phyloP scores from a whole-genome alignment of 2,797 vertebrate genomes.

The Pempheris klunzingeri region DNA sequence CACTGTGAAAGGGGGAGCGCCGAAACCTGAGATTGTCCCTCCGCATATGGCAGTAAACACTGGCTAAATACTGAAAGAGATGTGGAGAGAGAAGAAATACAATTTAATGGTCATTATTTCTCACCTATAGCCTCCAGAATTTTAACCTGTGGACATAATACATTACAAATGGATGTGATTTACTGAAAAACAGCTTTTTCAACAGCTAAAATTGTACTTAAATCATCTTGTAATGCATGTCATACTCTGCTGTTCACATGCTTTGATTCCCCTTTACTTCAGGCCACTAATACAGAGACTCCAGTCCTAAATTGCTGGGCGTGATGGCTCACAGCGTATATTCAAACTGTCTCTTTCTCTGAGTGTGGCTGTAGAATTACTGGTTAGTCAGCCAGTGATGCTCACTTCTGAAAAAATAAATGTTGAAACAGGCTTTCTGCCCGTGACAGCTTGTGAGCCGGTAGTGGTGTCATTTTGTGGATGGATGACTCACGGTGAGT shows the following conservation, averaged over 20 bases:
- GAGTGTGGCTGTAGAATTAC: conserved; percentile 42
- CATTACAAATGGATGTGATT: not conserved
- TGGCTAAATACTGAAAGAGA: conserved; percentile 8
- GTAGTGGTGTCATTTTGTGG: conserved; percentile 76
- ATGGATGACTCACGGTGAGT: conserved; percentile 75
- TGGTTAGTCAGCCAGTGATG: conserved; percentile 48
- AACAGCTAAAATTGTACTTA: not conserved
- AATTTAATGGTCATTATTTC: conserved; percentile 15
- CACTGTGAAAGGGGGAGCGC: conserved; percentile 52
- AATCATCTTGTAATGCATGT: not conserved
- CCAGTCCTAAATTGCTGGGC: conserved; percentile 61
- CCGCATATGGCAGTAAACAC: conserved; percentile 18
- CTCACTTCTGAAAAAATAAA: conserved; percentile 43
- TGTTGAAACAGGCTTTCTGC: conserved; percentile 46
- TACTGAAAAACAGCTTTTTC: not conserved
- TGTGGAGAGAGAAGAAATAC: not conserved
- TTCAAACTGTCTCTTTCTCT: conserved; percentile 27
- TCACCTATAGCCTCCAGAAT: not conserved
- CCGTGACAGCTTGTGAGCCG: conserved; percentile 50
- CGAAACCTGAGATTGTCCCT: conserved; percentile 57
- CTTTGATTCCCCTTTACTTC: conserved; percentile 28
- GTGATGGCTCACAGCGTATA: conserved; percentile 44
- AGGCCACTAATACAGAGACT: conserved; percentile 53
- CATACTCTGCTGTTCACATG: not conserved
- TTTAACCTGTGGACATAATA: not conserved